These are phyloP conservation scores for Vulpes vulpes DNA, from an alignment of 2,113 vertebrate species.

Conservation along the genomic window DNA sequence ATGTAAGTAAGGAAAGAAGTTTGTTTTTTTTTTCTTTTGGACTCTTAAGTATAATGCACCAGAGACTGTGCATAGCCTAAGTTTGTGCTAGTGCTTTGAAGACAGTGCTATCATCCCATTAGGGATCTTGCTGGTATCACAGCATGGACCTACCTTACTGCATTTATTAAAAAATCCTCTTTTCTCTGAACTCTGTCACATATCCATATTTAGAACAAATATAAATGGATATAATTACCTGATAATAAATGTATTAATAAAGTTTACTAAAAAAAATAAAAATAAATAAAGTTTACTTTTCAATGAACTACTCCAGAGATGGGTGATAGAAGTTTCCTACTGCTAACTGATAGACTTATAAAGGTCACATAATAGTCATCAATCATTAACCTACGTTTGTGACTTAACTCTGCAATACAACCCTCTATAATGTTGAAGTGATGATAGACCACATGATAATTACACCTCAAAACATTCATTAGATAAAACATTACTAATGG, in stretches of 20 bases:
- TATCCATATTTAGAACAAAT: slow-evolving; percentile 11
- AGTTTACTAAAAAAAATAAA: background rate
- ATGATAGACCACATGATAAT: slow-evolving; percentile 67
- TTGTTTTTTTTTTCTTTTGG: background rate
- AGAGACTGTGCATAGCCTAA: background rate
- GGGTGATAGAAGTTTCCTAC: background rate
- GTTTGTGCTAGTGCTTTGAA: background rate
- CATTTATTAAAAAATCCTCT: slow-evolving; percentile 38
- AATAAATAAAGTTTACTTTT: slow-evolving; percentile 4
- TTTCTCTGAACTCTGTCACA: background rate
- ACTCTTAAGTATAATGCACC: background rate
- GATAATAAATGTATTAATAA: slow-evolving; percentile 12
- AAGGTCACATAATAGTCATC: slow-evolving; percentile 39
- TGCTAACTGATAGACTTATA: background rate
- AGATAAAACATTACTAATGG: slow-evolving; percentile 72
- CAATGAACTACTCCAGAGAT: background rate
- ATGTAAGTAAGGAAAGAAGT: background rate
- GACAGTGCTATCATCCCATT: background rate
- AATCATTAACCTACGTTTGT: slow-evolving; percentile 32
- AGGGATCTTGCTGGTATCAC: background rate
- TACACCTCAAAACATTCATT: slow-evolving; percentile 69
- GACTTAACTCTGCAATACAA: slow-evolving; percentile 41
- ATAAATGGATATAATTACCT: background rate
- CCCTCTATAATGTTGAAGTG: slow-evolving; percentile 36
- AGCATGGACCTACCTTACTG: background rate